Base-by-base conservation (phyloP, 2,113 vertebrate species). In the Grammomys dolichurus region DNA sequence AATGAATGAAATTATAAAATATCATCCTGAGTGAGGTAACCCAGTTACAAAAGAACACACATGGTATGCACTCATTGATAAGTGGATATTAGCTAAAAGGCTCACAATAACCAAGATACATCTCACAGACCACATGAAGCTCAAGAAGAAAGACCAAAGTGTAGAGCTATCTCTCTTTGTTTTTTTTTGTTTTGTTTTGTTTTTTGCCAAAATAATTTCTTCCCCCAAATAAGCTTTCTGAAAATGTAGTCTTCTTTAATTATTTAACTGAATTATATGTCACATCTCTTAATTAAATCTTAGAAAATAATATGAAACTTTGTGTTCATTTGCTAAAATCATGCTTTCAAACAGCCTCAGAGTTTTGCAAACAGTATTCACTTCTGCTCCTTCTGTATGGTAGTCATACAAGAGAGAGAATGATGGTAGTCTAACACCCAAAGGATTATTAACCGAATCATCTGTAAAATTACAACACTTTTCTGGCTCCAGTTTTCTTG, bases 251-350 rank as follows among this genome's bases (percentile, higher is more conserved):
- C 10, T 76, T 19, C 86, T 77, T 95, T 89, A 28, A 56, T 76
- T 48, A 69, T 87, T n/a, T 7, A 67, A 90, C 40, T 78, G 13
- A 43, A 22, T 73, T 78, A 14, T 65, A 75, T 63, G 31, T 56
- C 76, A 87, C 10, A 87, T 48, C 16, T 40, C 28, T 58, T 93
- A 70, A 2, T 77, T 92, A 73, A 48, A 65, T 96, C 9, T 85
- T 86, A 75, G n/a, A 43, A 69, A n/a, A 63, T 65, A 56, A 69
- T 40, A 40, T 96, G 8, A 26, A 51, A 46, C 24, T 56, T 87
- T 94, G 73, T 43, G 0, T 84, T 84, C 33, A 78, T 95, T 90
- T 73, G 65, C 43, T 96, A 87, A 91, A 95, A 51, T 91, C 46
- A 36, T 20, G 4, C 89, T 95, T 20, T 95, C 16, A 17, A 40